These are phyloP conservation scores for Thaumetopoea pityocampa DNA, from an alignment of 1,140 invertebrate species.

Conservation along the genomic window DNA sequence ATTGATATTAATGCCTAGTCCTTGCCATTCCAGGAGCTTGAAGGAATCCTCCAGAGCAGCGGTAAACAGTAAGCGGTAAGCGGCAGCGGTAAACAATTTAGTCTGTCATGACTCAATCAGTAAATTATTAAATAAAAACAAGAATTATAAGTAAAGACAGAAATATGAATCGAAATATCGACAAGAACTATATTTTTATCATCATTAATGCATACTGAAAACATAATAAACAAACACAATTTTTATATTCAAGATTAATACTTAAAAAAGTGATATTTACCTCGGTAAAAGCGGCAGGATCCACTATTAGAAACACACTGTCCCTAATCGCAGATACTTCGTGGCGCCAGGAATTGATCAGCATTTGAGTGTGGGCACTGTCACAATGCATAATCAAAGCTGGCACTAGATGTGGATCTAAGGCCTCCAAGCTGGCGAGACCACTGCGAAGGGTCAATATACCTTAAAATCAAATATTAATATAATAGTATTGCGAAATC, in stretches of 20 bases:
- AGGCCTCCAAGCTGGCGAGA: conserved; percentile 79
- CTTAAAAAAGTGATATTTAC: conserved; percentile 47
- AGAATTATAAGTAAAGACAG: no score
- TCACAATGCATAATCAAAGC: conserved; percentile 70
- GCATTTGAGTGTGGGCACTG: conserved; percentile 67
- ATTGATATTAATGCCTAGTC: no score
- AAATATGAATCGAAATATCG: no score
- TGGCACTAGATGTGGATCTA: conserved; percentile 80
- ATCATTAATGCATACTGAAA: neutral
- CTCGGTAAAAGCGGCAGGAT: conserved; percentile 80
- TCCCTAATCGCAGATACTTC: conserved; percentile 77
- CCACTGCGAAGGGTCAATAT: conserved; percentile 77
- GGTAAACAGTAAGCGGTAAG: no score
- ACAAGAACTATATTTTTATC: no score
- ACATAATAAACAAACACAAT: neutral
- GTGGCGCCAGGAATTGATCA: conserved; percentile 76
- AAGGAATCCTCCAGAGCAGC: no score
- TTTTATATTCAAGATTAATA: conserved; percentile 13
- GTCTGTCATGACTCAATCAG: no score
- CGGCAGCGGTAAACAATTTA: no score
- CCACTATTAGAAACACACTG: conserved; percentile 79
- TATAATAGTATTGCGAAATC: conserved; percentile 7
- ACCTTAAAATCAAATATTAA: conserved; percentile 66
- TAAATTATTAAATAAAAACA: no score
- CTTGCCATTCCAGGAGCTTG: no score